phyloP scores from a whole-genome alignment of 2,113 vertebrate species.

The Pseudonaja textilis region DNA sequence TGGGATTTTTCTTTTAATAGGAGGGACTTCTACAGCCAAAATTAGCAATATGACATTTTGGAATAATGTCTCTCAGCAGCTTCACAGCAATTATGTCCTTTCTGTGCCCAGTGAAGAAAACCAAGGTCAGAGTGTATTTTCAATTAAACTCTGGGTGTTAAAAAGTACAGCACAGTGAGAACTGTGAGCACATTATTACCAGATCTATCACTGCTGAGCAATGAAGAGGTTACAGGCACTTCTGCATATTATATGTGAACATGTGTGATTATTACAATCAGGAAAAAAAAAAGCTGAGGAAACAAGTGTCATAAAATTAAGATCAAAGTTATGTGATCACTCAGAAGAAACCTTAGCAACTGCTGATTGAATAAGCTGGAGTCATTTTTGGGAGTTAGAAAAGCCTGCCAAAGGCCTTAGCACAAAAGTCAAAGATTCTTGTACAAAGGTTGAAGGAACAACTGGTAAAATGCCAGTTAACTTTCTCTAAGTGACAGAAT shows the following conservation, averaged over 20 bases:
- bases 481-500: neutral
- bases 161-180: constrained; percentile 64
- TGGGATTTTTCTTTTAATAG: constrained; percentile 30
- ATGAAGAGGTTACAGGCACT: constrained; percentile 67
- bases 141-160: constrained; percentile 71
- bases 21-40: constrained; percentile 47
- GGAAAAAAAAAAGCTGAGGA: constrained; percentile 56
- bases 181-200: constrained; percentile 66
- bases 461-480: neutral
- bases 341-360: constrained; percentile 20
- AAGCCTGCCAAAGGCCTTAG: neutral
- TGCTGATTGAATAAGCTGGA: constrained; percentile 14
- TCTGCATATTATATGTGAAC: constrained; percentile 39
- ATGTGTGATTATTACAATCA: constrained; percentile 66
- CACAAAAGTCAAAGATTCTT: neutral
- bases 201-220: constrained; percentile 66
- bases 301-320: constrained; percentile 48
- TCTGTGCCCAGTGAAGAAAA: constrained; percentile 62
- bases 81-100: constrained; percentile 57
- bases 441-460: neutral
- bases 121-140: constrained; percentile 71
- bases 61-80: constrained; percentile 55
- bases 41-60: constrained; percentile 62
- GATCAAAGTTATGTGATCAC: constrained; percentile 35
- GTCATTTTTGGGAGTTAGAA: neutral